A percentile compares a stretch with the other conserved stretches of the same genome.
Evolutionary conservation across 2,888 invertebrate species (phyloP).

Genomic region (Drosophila bunnanda): DNA sequence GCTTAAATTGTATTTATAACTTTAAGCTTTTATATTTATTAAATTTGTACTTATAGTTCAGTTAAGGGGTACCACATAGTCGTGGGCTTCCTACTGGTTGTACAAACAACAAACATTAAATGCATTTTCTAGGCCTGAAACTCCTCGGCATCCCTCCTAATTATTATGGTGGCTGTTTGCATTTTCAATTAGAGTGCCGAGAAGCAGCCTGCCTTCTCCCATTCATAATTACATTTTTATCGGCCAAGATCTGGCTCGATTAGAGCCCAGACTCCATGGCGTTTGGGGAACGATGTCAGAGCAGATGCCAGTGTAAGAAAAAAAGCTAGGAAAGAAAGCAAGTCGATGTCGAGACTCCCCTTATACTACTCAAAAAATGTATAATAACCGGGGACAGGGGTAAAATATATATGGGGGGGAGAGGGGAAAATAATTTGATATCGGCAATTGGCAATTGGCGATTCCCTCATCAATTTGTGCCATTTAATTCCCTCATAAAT

Average conservation of each 20-base stretch:
- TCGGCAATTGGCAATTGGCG: conserved; percentile 27
- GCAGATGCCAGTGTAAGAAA: conserved; percentile 58
- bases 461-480: conserved; percentile 58
- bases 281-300: conserved; percentile 66
- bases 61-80: not conserved
- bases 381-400: conserved; percentile 6
- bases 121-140: conserved; percentile 10
- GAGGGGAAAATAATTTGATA: conserved; percentile 20
- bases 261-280: conserved; percentile 49
- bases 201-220: conserved; percentile 29
- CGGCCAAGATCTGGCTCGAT: conserved; percentile 67
- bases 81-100: not conserved
- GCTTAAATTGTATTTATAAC: no score
- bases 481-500: conserved; percentile 76
- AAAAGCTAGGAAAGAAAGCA: not conserved
- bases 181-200: conserved; percentile 69
- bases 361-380: not conserved
- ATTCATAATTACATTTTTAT: conserved; percentile 77
- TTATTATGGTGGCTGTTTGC: conserved; percentile 61
- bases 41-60: no score
- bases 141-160: conserved; percentile 12
- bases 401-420: not conserved
- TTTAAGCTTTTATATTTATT: not conserved
- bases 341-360: not conserved
- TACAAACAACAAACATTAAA: conserved; percentile 3